Evolutionary conservation across 1,140 invertebrate species (phyloP).

Genomic region (Latrodectus geometricus): DNA sequence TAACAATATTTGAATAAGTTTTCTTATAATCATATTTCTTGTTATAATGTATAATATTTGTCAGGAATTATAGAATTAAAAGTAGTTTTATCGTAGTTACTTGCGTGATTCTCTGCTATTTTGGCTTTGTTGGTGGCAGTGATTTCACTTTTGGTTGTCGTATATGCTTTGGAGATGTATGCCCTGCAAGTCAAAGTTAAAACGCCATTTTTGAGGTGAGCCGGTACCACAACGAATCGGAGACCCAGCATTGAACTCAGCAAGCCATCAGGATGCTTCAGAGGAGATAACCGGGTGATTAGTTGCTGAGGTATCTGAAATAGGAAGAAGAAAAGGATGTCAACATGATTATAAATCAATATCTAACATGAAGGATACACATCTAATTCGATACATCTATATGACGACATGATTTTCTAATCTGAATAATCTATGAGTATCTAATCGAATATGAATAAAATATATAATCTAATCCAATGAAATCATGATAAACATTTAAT

Average conservation of each 20-base stretch:
- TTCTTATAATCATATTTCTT: no score
- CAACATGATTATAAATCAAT: no score
- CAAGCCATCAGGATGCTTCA: conserved; percentile 29
- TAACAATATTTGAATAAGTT: no score
- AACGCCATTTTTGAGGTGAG: conserved; percentile 63
- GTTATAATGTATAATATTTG: no score
- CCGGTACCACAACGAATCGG: conserved; percentile 31
- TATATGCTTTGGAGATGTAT: conserved; percentile 78
- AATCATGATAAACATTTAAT: no score
- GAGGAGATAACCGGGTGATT: conserved; percentile 21
- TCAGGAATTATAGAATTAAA: no score
- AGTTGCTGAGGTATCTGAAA: conserved; percentile 23
- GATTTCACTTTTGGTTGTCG: conserved; percentile 84
- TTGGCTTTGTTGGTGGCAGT: conserved; percentile 53
- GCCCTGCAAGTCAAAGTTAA: conserved; percentile 66
- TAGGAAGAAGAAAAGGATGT: neutral
- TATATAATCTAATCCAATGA: no score
- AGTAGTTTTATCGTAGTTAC: neutral
- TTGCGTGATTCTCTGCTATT: conserved; percentile 43
- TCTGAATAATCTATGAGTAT: no score
- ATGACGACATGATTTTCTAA: no score
- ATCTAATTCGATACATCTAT: no score
- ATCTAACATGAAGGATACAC: no score
- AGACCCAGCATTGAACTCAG: conserved; percentile 47
- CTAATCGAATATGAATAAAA: no score